Conservation (phyloP, 2,797 vertebrate genomes). For the Ceryle rudis region DNA sequence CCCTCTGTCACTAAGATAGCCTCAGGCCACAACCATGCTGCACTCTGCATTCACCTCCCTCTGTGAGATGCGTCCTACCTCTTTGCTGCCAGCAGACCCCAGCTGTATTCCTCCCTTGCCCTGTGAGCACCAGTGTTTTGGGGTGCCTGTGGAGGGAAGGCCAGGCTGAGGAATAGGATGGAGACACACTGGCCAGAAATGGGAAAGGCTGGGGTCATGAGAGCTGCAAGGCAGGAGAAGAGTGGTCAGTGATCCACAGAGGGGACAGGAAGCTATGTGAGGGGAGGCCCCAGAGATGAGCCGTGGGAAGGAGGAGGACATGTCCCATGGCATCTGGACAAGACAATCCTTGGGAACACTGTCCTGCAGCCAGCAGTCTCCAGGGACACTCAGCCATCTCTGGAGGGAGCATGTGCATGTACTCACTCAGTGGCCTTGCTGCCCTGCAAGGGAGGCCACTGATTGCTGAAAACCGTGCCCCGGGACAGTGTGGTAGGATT, state of each 20-base stretch:
- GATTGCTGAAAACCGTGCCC: background rate
- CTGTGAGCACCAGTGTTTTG: background rate
- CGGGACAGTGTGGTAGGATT: background rate
- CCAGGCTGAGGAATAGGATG: background rate
- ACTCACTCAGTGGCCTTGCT: background rate
- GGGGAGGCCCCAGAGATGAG: background rate
- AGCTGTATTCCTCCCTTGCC: background rate
- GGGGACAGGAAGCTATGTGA: background rate
- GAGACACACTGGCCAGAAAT: background rate
- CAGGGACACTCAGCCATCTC: background rate
- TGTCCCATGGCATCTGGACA: background rate
- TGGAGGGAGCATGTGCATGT: background rate
- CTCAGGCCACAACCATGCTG: fast-evolving
- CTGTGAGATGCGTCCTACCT: fast-evolving
- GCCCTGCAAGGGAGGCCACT: background rate
- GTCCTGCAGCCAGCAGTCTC: background rate
- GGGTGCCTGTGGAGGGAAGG: background rate
- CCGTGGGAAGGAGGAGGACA: background rate
- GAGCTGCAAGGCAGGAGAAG: background rate
- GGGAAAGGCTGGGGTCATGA: background rate
- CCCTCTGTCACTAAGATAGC: background rate
- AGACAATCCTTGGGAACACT: background rate
- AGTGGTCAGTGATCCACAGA: background rate
- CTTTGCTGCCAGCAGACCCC: background rate
- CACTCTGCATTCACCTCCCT: background rate